Base-by-base conservation (phyloP, 2,113 vertebrate genomes). In the Hydrolagus affinis region DNA sequence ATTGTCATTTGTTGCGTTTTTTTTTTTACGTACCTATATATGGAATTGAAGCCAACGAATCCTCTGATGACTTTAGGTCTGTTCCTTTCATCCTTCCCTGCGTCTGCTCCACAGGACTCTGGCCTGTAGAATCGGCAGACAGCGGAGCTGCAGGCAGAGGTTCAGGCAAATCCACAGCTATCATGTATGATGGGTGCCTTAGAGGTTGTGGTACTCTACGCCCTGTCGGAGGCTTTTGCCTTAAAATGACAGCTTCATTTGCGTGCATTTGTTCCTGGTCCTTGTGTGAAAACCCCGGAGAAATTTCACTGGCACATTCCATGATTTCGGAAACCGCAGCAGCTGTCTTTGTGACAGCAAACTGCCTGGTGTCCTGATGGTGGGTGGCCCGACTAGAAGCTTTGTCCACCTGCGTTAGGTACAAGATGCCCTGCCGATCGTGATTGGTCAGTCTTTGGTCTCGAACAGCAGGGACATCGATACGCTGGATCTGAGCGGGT, bases 11-110 rank as follows among this genome's bases (percentile, higher is more conserved):
- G 44, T 44, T 44, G 44, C 1, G 44, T 44, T 1, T 44, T 44
- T 1, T 44, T 44, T 71, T 70, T 32, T 30, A 80, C 96, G 95
- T 92, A 99, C 98, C 98, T 68, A 99, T 99, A 90, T 95, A 99
- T 30, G 98, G 98, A 87, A 99, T 99, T 86, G 96, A 98, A 0
- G 98, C 97, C 91, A 99, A 90, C 0, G 96, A 97, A 88, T 98
- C 97, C 64, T 98, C 96, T 0, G 97, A 23, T 17, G 70, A 75
- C 23, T 75, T 85, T 75, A 15, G 17, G 28, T 19, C 23, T 19
- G 56, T 59, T 57, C 12, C 28, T 71, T 60, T 25, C 32, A 85
- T 66, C 12, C 30, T 85, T 64, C 25, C 72, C 60, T 28, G 70
- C 44, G 17, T 19, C 32, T 64, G 70, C n/a, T 75, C 70, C 72